Evolutionary conservation across 2,113 vertebrate species (phyloP), one percentile per base, ranked within the genome.

Genomic region (Cottus gobio): DNA sequence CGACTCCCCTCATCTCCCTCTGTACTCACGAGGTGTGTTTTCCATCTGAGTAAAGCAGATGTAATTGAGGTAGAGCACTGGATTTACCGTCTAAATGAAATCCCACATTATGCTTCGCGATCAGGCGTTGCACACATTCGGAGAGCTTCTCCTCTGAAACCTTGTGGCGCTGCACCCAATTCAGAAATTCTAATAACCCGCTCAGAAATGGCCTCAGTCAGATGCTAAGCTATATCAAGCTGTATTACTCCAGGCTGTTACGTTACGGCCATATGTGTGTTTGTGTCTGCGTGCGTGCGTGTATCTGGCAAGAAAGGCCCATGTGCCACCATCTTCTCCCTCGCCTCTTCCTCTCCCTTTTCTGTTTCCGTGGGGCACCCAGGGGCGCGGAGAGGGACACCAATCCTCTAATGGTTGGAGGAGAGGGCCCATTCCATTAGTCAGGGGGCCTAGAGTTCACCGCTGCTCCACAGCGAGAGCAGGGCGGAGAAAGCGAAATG

Each of bases 391-490:
- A 85, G 85, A 89, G 87, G 89, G 81, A 92, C 86, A 86, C 87
- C 94, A 90, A 90, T 94, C 87, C 90, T 91, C 90, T 94, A 93
- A 94, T 94, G 92, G 90, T 89, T 85, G 87, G 70, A 75, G 89
- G 85, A 83, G 62, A 91, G 88, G 91, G 90, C 89, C 92, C 93
- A 92, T 93, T 94, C 93, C 90, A 94, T 94, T 93, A 94, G 85
- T 90, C 85, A 84, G 85, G 88, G 87, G 89, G 85, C 89, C 87
- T 85, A 85, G 88, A 85, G 93, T 94, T 93, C 92, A 94, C 73
- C n/a, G 30, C 85, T 67, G 85, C 86, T 87, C 68, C 82, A 82
- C 87, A 36, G 70, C 24, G 24, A 30, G 65, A 76, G 69, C 75
- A 89, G 84, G 89, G 84, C 9, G 69, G 88, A 91, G 89, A 72